Base-by-base conservation (phyloP, 92 coral and sea anemone species). In the Paramuricea clavata region DNA sequence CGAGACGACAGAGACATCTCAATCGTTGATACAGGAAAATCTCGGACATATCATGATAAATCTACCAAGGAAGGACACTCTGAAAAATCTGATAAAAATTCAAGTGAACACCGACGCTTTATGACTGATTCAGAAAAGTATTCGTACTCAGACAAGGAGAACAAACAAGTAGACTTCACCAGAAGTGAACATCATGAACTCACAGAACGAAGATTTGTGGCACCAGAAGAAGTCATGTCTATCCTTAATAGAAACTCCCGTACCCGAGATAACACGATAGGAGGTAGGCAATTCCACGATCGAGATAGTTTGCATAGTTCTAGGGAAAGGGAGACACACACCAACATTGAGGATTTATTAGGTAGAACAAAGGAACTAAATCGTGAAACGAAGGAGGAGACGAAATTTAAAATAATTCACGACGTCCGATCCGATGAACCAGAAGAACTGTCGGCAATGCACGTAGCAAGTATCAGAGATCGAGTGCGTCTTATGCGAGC, bases 181-280 rank as follows among this genome's bases (percentile, higher is more conserved):
- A 72, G 78, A 72, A 44, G 50, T 41, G 78, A 72, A 33, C 52
- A 72, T n/a, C 52, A 72, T 65, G 39, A 65, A 65, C 39, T 65
- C 19, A 65, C 39, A 27, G 39, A 65, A 65, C 72, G 72, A 65
- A 65, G 41, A 65, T 65, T 65, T 28, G 72, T 65, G 9, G 31
- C 72, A 65, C n/a, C 72, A 16, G 39, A 65, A 31, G 41, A 65
- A 21, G 6, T 17, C 16, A 19, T 6, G 25, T 54, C 62, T 65
- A 31, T 65, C 9, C 72, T 65, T 65, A 39, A n/a, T 65, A 25
- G 22, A 31, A 65, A 33, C 39, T 3, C 4, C 31, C 39, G 36
- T 12, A 2, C 39, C 6, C 19, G 22, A 28, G 36, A 65, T 65
- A 54, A 54, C 10, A 60, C 68, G 31, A 60, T 30, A 60, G 68